Evolutionary conservation across 2,888 invertebrate species (phyloP), one percentile per base, ranked within the genome.

Genomic region (Spodoptera picta): DNA sequence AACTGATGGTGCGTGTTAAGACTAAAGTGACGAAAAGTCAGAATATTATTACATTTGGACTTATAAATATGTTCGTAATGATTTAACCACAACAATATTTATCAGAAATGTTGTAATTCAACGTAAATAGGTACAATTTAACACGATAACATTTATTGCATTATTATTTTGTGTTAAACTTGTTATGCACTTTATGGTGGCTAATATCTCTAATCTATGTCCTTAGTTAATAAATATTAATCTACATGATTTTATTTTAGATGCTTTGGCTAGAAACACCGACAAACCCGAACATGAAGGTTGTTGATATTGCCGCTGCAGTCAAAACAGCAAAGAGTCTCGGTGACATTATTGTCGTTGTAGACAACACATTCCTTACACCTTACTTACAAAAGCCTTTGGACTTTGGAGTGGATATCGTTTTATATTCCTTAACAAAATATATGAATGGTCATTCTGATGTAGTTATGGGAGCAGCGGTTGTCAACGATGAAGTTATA

Each of bases 401-500:
- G 59, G 96, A 97, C 27, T 95, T 99, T 43, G 99, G 99, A 0
- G 99, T 98, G 1, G 99, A 99, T 89, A 93, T 99, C 59, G 97
- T 97, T 2, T 93, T 98, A 80, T 99, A 99, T 91, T 99, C 99
- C 0, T 85, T 99, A 59, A 99, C 99, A 0, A 99, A 99, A 92
- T 99, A 99, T 87, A 98, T 99, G 96, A 99, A 99, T 91, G 99
- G 99, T 0, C 99, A 99, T 92, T 97, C 98, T 0, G 99, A 99
- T 93, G 97, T 99, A 23, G 96, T 99, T 6, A 99, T 99, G 99
- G 99, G 99, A 2, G 97, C 98, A 14, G 96, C 97, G 7, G 94
- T 97, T 43, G 96, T 97, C 3, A 98, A 96, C 78, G 95, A 96
- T 78, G 96, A 97, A 47, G 96, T 96, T 49, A 82, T 99, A 3